A percentile compares a stretch with the other conserved stretches of the same genome.
Conservation (phyloP, 2,797 vertebrate genomes). For the Leptatherina wallacei region DNA sequence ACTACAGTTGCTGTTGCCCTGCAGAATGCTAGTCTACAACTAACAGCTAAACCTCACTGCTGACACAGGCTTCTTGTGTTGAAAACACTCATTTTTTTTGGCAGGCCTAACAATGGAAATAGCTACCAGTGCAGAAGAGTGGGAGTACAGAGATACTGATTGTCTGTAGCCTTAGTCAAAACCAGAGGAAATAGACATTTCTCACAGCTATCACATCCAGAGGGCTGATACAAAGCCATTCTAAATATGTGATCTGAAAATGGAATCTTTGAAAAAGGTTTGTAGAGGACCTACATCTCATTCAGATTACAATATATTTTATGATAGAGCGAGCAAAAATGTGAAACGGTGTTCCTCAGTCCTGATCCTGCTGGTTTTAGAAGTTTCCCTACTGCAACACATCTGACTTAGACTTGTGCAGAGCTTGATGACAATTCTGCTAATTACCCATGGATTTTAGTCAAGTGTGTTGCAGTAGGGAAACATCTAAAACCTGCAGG, state of each 20-base stretch:
- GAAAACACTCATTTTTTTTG: constrained; percentile 60
- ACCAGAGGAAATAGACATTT: constrained; percentile 56
- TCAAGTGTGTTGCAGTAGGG: too few species aligned
- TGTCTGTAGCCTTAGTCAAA: constrained; percentile 72
- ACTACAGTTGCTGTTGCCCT: constrained; percentile 1
- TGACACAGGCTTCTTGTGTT: constrained; percentile 41
- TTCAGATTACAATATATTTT: too few species aligned
- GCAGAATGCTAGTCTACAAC: constrained; percentile 17
- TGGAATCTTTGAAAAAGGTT: background rate
- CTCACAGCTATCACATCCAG: constrained; percentile 25
- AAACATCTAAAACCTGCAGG: too few species aligned
- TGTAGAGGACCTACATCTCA: too few species aligned
- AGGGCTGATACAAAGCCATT: constrained; percentile 26
- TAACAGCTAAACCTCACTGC: constrained; percentile 33
- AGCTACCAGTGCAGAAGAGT: constrained; percentile 68
- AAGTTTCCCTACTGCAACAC: too few species aligned
- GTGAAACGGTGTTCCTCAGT: too few species aligned
- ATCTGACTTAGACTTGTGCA: too few species aligned
- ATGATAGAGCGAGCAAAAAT: too few species aligned
- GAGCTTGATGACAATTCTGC: too few species aligned
- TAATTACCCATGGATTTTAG: too few species aligned
- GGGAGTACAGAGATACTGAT: constrained; percentile 74
- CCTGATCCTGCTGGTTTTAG: too few species aligned
- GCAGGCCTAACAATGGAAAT: constrained; percentile 62
- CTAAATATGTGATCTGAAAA: constrained; percentile 14